Base-by-base conservation (phyloP, 2,888 invertebrate species). In the Gandaritis pyraliata region DNA sequence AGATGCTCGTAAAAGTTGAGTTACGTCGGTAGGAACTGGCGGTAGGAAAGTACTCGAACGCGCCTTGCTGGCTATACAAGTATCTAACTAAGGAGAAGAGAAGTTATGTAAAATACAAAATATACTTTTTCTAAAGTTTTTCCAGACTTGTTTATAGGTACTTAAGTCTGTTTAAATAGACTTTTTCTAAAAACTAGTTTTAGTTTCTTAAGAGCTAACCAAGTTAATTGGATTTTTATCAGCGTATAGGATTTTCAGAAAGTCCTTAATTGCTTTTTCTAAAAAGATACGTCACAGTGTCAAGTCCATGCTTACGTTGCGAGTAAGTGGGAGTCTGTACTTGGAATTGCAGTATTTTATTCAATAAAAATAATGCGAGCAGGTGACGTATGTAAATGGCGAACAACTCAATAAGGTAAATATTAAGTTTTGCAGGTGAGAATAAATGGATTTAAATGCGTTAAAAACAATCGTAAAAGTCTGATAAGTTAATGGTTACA, bases 21-120 rank as follows among this genome's bases (percentile, higher is more conserved):
- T 12, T 3, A n/a, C n/a, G n/a, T 38, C 3, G 2, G 12, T 3
- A n/a, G 3, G 15, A 18, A 45, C 6, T 23, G 1, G 23, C 45
- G 11, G 41, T 45, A 12, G n/a, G 38, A 18, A 45, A 71, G n/a
- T n/a, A n/a, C 80, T 82, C 77, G 79, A 80, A 74, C 72, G 73
- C 79, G 73, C 79, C 69, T 75, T 75, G 75, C 72, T 77, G 76
- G 74, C 72, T 77, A n/a, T n/a, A 71, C 69, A 71, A 67, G 70
- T 68, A n/a, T n/a, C n/a, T n/a, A n/a, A n/a, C n/a, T n/a, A 72
- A 73, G 47, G 33, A 59, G 12, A 12, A 53, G 12, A 13, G 15
- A 48, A n/a, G 15, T 41, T 2, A 51, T n/a, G 8, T 60, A 50
- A 36, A 15, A 54, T 56, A 33, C 41, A 60, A 54, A 23, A 23